Percentiles rank a stretch among this genome's conserved stretches.
Conservation (phyloP, 2,113 vertebrate species). For the Phaethon lepturus region DNA sequence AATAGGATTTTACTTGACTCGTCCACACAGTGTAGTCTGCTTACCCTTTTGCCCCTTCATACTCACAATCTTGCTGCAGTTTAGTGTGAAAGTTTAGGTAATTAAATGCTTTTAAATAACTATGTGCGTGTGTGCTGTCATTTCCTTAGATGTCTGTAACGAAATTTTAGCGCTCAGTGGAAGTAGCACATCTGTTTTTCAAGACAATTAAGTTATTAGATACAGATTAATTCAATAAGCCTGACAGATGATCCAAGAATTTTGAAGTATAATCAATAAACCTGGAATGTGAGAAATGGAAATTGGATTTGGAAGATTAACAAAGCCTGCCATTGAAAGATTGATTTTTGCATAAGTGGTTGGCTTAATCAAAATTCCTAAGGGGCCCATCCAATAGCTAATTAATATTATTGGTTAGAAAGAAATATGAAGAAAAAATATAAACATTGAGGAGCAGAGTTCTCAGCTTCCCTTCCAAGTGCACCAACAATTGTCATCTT, state of each 20-base stretch:
- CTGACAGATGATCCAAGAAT: constrained; percentile 52
- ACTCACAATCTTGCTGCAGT: neutral
- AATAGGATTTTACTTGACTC: neutral
- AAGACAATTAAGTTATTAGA: constrained; percentile 78
- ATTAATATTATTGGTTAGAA: constrained; percentile 12
- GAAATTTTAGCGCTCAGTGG: constrained; percentile 65
- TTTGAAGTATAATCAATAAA: constrained; percentile 75
- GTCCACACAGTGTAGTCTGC: rapidly evolving
- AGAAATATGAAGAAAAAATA: neutral
- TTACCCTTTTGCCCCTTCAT: neutral
- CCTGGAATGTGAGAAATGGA: constrained; percentile 69
- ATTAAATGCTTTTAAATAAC: constrained; percentile 47
- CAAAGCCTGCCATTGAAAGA: constrained; percentile 55
- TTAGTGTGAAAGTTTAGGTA: neutral
- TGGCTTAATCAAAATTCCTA: constrained; percentile 15
- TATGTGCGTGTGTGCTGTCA: neutral
- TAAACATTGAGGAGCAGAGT: neutral
- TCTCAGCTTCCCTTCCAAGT: neutral
- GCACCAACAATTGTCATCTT: neutral
- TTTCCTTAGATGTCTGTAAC: constrained; percentile 65
- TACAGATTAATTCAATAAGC: constrained; percentile 71
- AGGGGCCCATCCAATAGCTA: neutral
- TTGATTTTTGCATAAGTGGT: constrained; percentile 52
- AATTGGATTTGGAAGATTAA: constrained; percentile 71
- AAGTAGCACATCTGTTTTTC: constrained; percentile 75